Base-by-base conservation (phyloP, 2,888 invertebrate genomes). In the Polymixis flavicincta region DNA sequence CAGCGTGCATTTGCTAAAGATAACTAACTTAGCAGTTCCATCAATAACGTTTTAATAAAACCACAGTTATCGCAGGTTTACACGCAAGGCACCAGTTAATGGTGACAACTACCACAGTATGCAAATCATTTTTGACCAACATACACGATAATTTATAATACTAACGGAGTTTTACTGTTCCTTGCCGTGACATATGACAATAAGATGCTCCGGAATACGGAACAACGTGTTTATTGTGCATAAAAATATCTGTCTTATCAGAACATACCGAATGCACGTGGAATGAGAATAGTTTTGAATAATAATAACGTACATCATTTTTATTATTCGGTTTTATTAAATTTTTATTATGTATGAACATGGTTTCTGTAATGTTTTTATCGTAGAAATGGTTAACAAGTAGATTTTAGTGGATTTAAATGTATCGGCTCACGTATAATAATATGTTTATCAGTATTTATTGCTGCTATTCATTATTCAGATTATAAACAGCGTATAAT, bases 161-260 rank as follows among this genome's bases (percentile, higher is more conserved):
- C 87, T 90, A 91, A 90, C 92, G 89, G 90, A 87, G 83, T 90
- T 94, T 93, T 94, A 92, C 92, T 90, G 91, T 92, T 87, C 86
- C 87, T 92, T 95, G 90, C 84, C 96, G 95, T 96, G 96, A 93
- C 93, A 94, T 91, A 90, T 92, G 93, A 93, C 92, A 91, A 94
- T 96, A 94, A 95, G 94, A 87, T 90, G 87, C 88, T 84, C 86
- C 87, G 89, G 90, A 90, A 92, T 94, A 90, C 89, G 82, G 90
- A 93, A 96, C 93, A 93, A 94, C 93, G 93, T 95, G 95, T 94
- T 95, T 94, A 95, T 94, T 91, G 92, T 91, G 90, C 90, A 89
- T 91, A 88, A 91, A 91, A 92, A 92, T 92, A 90, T 90, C 89
- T 92, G 90, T 92, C 90, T 90, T 90, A 89, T 91, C 90, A 87